A percentile compares a stretch with the other conserved stretches of the same genome.
phyloP scores from a whole-genome alignment of 2,113 vertebrate species.

The Mesoclemmys tuberculata region DNA sequence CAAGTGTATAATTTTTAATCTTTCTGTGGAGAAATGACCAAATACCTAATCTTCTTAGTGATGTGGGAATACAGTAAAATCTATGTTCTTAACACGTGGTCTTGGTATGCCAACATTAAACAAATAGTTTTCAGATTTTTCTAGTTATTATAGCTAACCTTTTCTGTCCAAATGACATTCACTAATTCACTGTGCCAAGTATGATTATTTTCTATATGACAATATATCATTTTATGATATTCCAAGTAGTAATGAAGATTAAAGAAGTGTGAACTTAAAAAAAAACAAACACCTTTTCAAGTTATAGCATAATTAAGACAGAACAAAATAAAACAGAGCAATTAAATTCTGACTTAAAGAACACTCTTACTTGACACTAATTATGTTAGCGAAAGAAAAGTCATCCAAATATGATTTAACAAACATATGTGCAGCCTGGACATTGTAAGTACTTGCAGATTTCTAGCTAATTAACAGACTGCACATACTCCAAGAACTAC shows the following conservation, averaged over 20 bases:
- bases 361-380: neutral
- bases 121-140: slow-evolving; percentile 14
- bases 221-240: neutral
- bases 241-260: neutral
- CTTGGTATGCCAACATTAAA: neutral
- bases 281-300: too few species aligned
- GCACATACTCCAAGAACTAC: neutral
- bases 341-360: neutral
- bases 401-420: neutral
- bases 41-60: neutral
- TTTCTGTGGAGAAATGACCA: neutral
- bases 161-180: slow-evolving; percentile 30
- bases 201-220: neutral
- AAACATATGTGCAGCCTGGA: neutral
- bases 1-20: neutral
- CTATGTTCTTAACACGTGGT: slow-evolving; percentile 8
- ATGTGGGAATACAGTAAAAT: neutral
- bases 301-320: neutral
- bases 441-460: neutral
- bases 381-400: neutral
- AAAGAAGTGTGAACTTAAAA: neutral
- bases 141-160: neutral
- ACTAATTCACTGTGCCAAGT: neutral
- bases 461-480: neutral
- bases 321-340: neutral